Percentiles rank a stretch among this genome's conserved stretches.
Evolutionary conservation across 2,113 vertebrate genomes (phyloP).

Genomic region (Zosterops borbonicus): DNA sequence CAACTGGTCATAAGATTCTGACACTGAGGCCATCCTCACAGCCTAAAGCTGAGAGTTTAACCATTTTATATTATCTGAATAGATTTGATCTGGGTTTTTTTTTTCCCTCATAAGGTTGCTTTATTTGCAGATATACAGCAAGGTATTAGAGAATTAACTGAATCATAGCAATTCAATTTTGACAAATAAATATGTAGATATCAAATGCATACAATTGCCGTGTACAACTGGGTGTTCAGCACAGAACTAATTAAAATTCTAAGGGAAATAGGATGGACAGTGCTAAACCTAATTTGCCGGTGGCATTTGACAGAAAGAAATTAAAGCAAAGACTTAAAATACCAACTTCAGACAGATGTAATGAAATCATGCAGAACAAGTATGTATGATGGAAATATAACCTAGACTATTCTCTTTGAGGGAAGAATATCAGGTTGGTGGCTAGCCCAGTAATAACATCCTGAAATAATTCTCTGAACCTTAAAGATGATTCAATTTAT

Average conservation of each 20-base stretch:
- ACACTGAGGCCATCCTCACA: not conserved
- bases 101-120: not conserved
- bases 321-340: not conserved
- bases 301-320: conserved; percentile 1
- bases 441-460: not conserved
- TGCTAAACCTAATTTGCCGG: not conserved
- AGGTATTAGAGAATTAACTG: not conserved
- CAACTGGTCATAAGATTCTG: not conserved
- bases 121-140: not conserved
- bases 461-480: conserved; percentile 27
- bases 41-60: not conserved
- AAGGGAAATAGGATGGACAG: not conserved
- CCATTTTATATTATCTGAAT: not conserved
- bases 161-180: not conserved
- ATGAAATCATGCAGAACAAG: conserved; percentile 7
- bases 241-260: not conserved
- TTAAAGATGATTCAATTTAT: conserved; percentile 34
- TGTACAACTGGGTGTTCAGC: not conserved
- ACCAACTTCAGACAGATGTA: not conserved
- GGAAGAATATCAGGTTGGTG: not conserved
- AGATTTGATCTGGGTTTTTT: not conserved
- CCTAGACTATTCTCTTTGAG: not conserved
- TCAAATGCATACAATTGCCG: not conserved
- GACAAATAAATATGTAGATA: conserved; percentile 14
- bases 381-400: not conserved